Conservation (phyloP, 2,113 vertebrate species). For the Centropristis striata region DNA sequence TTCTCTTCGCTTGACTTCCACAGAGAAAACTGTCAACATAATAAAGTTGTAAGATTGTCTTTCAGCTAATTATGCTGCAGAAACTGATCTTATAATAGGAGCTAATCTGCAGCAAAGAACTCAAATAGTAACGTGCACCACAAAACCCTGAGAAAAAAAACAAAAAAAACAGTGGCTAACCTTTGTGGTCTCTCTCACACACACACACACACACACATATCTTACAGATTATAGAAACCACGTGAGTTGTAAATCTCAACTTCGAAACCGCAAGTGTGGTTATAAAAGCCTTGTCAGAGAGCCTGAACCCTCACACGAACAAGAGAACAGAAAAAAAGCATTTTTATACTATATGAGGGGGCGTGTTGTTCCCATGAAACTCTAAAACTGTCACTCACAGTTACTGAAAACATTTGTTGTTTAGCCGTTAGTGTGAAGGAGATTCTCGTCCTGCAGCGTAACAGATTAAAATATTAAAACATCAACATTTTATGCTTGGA, state of each 20-base stretch:
- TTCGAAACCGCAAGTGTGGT: conserved; percentile 47
- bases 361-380: not conserved
- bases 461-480: conserved; percentile 5
- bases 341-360: not conserved
- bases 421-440: not conserved
- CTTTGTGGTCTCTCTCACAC: not conserved
- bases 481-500: not conserved
- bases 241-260: conserved; percentile 50
- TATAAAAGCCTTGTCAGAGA: conserved; percentile 7
- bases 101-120: not conserved
- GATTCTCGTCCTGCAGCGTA: not conserved
- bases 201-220: not conserved
- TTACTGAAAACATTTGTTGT: not conserved
- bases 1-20: not conserved
- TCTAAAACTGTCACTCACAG: not conserved
- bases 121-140: not conserved
- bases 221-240: conserved; percentile 55
- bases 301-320: not conserved
- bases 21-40: no score
- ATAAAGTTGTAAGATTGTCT: no score
- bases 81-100: not conserved
- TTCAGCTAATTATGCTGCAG: not conserved
- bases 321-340: not conserved
- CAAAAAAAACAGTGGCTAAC: not conserved
- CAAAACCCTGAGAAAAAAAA: not conserved